Evolutionary conservation across 53 echinoderm and acorn worm genomes (phyloP), one percentile per base, ranked within the genome.

Genomic region (Luidia sarsii): DNA sequence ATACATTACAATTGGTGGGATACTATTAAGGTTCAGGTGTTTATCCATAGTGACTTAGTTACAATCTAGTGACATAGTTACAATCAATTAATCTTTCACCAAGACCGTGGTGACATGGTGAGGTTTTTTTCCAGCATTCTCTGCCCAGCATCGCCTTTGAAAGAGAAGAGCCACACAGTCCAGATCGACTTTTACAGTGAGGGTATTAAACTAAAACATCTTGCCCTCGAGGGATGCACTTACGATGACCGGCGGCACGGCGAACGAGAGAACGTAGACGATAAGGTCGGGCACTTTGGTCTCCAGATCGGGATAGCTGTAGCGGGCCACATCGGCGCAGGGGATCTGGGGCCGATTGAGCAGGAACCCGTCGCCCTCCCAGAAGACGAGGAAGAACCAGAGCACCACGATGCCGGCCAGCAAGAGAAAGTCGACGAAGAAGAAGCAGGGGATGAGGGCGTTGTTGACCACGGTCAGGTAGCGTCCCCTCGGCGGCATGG

Each of bases 231-330:
- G n/a, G n/a, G n/a, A n/a, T n/a, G 8, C 48, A 89, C 95, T 83
- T 31, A 95, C 95, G 84, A 95, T 89, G 28, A 95, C 88, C n/a
- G 87, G 80, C 2, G 95, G 95, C 11, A 95, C 33, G 18, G 83
- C 74, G 65, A 95, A 92, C 2, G 77, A 84, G 73, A 95, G 70
- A 13, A 89, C 87, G 62, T 89, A 95, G 10, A 95, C 81, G 0
- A 95, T 80, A 8, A 74, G 55, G 11, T 89, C 95, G 0, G 95
- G 95, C 24, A 95, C 54, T 39, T 67, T 80, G 3, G 66, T 85
- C 19, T 83, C 85, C 2, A 46, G 33, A 15, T 41, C 66, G 0
- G 92, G 87, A 50, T 80, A 87, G 65, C 70, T 87, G 67, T 95
- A 95, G 46, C 77, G 64, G 19, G 77, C 55, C 41, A 86, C 45